A percentile compares a stretch with the other conserved stretches of the same genome.
phyloP scores from a whole-genome alignment of 2,888 invertebrate species.

The Mactromeris polynyma region DNA sequence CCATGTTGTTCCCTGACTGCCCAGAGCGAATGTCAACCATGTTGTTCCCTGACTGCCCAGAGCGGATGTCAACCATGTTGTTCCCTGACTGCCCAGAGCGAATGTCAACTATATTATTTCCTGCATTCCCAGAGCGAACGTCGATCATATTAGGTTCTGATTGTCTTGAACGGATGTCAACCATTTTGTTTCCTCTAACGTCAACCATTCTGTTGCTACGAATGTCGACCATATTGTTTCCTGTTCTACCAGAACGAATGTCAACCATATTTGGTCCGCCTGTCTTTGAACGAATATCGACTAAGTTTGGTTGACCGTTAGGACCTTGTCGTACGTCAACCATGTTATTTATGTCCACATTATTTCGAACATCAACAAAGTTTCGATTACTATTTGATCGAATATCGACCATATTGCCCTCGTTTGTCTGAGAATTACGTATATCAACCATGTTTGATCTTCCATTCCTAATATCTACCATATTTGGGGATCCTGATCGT shows the following conservation, averaged over 20 bases:
- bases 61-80: slow-evolving; percentile 25
- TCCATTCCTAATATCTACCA: slow-evolving; percentile 20
- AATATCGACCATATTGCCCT: slow-evolving; percentile 21
- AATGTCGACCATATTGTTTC: slow-evolving; percentile 19
- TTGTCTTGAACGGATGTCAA: neutral
- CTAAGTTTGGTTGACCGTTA: neutral
- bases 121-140: neutral
- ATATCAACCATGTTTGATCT: slow-evolving; percentile 16
- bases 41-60: neutral
- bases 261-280: slow-evolving; percentile 16
- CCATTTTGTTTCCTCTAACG: slow-evolving; percentile 28
- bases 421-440: neutral
- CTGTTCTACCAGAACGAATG: neutral
- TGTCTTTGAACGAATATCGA: neutral
- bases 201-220: slow-evolving; percentile 4
- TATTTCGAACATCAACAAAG: slow-evolving; percentile 31
- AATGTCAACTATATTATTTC: slow-evolving; percentile 22
- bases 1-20: neutral
- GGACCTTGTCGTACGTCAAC: slow-evolving; percentile 22
- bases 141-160: neutral
- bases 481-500: neutral
- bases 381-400: slow-evolving; percentile 15
- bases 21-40: slow-evolving; percentile 33
- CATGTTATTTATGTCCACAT: neutral
- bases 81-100: neutral